Percentiles rank a stretch among this genome's conserved stretches.
Conservation (phyloP, 1,140 invertebrate species). For the Lepidurus couesii region DNA sequence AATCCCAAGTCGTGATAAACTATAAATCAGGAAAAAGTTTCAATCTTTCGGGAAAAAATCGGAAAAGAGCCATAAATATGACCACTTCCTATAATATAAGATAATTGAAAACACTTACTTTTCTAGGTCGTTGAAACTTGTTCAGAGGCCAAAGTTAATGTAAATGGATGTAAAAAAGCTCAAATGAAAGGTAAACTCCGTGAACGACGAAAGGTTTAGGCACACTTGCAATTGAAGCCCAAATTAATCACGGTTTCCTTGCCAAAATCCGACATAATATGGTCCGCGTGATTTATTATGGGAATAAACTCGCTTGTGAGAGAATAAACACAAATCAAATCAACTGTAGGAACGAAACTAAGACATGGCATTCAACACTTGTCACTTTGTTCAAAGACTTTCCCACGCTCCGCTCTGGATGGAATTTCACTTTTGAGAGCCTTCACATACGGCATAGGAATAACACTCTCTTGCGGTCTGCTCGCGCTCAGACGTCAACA, state of each 20-base stretch:
- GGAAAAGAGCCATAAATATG: too few relatives aligned
- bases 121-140: not conserved
- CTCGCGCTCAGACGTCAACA: not conserved
- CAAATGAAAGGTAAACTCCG: not conserved
- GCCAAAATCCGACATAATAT: not conserved
- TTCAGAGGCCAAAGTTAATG: not conserved
- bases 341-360: not conserved
- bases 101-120: not conserved
- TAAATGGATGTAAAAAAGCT: not conserved
- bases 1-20: not conserved
- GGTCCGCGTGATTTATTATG: not conserved
- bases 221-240: not conserved
- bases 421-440: constrained; percentile 11
- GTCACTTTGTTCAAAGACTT: constrained; percentile 15
- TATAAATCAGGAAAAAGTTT: not conserved
- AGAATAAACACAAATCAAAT: not conserved
- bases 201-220: not conserved
- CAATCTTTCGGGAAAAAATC: too few relatives aligned
- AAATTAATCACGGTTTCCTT: not conserved
- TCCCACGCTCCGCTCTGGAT: not conserved
- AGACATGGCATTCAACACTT: constrained; percentile 9
- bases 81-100: too few relatives aligned
- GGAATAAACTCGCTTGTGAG: not conserved
- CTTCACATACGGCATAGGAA: not conserved
- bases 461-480: not conserved